Evolutionary conservation across 2,888 invertebrate genomes (phyloP), one percentile per base, ranked within the genome.

Genomic region (Drosophila borborema): DNA sequence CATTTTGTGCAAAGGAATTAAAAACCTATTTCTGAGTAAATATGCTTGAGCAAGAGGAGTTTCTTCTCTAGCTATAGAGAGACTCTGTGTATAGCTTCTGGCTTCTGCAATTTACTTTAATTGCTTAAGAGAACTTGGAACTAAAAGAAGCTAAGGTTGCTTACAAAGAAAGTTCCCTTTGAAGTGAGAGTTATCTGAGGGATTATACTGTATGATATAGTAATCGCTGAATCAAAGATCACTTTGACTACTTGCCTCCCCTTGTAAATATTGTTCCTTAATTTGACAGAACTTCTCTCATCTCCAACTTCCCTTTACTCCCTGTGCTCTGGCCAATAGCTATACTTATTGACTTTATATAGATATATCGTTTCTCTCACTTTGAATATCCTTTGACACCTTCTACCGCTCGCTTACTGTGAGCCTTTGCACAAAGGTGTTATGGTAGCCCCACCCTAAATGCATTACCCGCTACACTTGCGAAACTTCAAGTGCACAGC

Each of bases 401-500:
- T 45, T 16, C 16, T 18, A 8, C 12, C 14, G 68, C 62, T 67
- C 68, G 34, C 10, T 41, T 38, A 40, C 46, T 38, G 23, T 56
- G 46, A 49, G 20, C 38, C 31, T 38, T 49, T 41, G 41, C 20
- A 2, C 45, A 9, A 68, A 85, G 84, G 84, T 85, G 89, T 87
- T 87, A 71, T 74, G 63, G 55, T 36, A 70, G 77, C 71, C 63
- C 82, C 85, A 73, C 84, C 84, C 80, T 66, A 71, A 83, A 84
- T 74, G 80, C 84, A 89, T 85, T 89, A 84, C 64, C 51, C 53
- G 62, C 89, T 85, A 87, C 86, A 86, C 90, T 86, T 88, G 86
- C 66, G 48, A 56, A 10, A 41, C 59, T 56, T 28, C 46, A 43
- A 58, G 59, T 46, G 60, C 64, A 53, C 45, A n/a, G 14, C 38